phyloP scores from a whole-genome alignment of 2,113 vertebrate species.

The Chionodraco myersi region DNA sequence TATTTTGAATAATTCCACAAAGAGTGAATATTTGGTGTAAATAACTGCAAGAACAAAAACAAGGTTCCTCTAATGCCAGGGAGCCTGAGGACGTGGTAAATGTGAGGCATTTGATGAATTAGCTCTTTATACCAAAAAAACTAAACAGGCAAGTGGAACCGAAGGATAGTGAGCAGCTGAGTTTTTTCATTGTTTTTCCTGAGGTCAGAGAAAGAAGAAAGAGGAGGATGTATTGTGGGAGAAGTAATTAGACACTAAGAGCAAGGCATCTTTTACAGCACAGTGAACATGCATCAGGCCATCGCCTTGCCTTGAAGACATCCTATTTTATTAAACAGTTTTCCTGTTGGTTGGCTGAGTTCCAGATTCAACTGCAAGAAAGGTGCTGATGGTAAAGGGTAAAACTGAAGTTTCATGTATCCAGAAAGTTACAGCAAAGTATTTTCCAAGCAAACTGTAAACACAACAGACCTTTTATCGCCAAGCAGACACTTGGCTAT shows the following conservation, averaged over 20 bases:
- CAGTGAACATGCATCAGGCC: slow-evolving; percentile 56
- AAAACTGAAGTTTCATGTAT: neutral
- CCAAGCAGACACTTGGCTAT: neutral
- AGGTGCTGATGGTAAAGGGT: neutral
- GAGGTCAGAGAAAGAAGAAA: slow-evolving; percentile 33
- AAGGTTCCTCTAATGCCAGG: slow-evolving; percentile 44
- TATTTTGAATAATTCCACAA: slow-evolving; percentile 35
- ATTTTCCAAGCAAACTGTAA: neutral
- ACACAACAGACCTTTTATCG: neutral
- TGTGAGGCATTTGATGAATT: slow-evolving; percentile 65
- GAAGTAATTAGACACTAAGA: slow-evolving; percentile 64
- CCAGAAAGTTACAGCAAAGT: neutral
- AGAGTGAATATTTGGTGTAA: slow-evolving; percentile 3
- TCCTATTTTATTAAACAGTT: slow-evolving; percentile 43
- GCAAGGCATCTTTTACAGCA: slow-evolving; percentile 40
- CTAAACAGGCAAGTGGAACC: slow-evolving; percentile 25
- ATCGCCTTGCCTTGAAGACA: slow-evolving; percentile 7
- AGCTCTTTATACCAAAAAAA: slow-evolving; percentile 37
- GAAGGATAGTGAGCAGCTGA: slow-evolving; percentile 34
- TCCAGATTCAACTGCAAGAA: slow-evolving; percentile 26
- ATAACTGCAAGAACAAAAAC: slow-evolving; percentile 44
- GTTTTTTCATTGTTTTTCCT: slow-evolving; percentile 43
- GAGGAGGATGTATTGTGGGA: slow-evolving; percentile 30
- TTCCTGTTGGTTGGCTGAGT: slow-evolving; percentile 1
- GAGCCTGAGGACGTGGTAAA: slow-evolving; percentile 47